A percentile compares a stretch with the other conserved stretches of the same genome.
Evolutionary conservation across 2,797 vertebrate genomes (phyloP).

Genomic region (Chaunax sp.): DNA sequence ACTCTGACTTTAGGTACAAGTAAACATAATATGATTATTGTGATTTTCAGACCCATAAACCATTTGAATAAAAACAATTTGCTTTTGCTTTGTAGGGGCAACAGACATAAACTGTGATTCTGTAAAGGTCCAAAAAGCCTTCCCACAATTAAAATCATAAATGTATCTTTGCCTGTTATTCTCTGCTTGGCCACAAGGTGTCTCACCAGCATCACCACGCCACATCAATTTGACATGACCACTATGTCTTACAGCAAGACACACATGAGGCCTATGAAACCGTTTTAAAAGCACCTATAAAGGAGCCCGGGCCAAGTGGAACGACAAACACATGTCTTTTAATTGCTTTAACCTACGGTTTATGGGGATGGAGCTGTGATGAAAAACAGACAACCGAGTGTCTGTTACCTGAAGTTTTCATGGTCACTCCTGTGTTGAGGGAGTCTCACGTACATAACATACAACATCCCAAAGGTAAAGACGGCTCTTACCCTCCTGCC

Average conservation of each 20-base stretch:
- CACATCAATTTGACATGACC: constrained; percentile 19
- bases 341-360: constrained; percentile 47
- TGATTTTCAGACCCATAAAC: background rate
- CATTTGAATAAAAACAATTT: background rate
- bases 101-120: constrained; percentile 1
- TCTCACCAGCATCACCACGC: constrained; percentile 58
- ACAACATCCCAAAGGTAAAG: constrained; percentile 7
- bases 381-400: constrained; percentile 22
- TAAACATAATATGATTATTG: background rate
- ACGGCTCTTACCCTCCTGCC: constrained; percentile 89
- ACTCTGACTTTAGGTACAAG: too few relatives aligned
- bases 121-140: too few relatives aligned
- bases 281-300: constrained; percentile 41
- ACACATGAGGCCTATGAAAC: constrained; percentile 33
- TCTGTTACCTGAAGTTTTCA: constrained; percentile 23
- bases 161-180: constrained; percentile 37
- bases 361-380: constrained; percentile 40
- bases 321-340: constrained; percentile 45
- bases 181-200: constrained; percentile 62
- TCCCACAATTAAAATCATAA: background rate
- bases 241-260: constrained; percentile 9
- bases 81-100: background rate
- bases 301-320: constrained; percentile 23
- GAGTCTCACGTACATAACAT: background rate
- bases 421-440: constrained; percentile 15